Evolutionary conservation across 2,888 invertebrate genomes (phyloP), one percentile per base, ranked within the genome.

Genomic region (Disparrhopalites patrizii): DNA sequence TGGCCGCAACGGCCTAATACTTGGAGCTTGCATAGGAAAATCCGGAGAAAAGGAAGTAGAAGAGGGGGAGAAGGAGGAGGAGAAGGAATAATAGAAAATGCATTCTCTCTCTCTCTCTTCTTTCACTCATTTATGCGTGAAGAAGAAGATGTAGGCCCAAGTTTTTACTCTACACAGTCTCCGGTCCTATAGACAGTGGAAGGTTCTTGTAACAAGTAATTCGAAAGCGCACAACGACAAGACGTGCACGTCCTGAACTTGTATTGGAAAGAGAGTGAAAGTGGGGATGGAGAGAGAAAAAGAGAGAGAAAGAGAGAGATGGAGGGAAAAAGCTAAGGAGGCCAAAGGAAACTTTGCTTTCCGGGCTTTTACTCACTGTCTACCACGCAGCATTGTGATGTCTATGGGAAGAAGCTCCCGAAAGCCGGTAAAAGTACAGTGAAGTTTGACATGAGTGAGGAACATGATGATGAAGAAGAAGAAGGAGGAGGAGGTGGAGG

Each of bases 321-420:
- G 8, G 20, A 47, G 58, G 20, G 1, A 38, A 20, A 8, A 27
- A 18, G 33, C 18, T 15, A 20, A 31, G 20, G 20, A 54, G 54
- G 47, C 47, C 47, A 54, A 15, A 31, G 54, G 58, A 61, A 61
- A 61, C 51, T 61, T 61, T 61, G 36, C 61, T 61, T 61, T 61
- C 51, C 61, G 61, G 61, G 33, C 61, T 61, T 61, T 61, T 61
- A 61, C 61, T 61, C 61, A 33, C 33, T 61, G 61, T 61, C 61
- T 23, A 25, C 38, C 60, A 50, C 40, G 13, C 18, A 40, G 36
- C 15, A 36, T 36, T 36, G 36, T 36, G 15, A 7, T 36, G 15
- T 36, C 15, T 36, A 5, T 40, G 40, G 4, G 40, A 10, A n/a
- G n/a, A n/a, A n/a, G n/a, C n/a, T n/a, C n/a, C n/a, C n/a, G n/a